Evolutionary conservation across 1,140 invertebrate genomes (phyloP).

Genomic region (Drosophila guanche): DNA sequence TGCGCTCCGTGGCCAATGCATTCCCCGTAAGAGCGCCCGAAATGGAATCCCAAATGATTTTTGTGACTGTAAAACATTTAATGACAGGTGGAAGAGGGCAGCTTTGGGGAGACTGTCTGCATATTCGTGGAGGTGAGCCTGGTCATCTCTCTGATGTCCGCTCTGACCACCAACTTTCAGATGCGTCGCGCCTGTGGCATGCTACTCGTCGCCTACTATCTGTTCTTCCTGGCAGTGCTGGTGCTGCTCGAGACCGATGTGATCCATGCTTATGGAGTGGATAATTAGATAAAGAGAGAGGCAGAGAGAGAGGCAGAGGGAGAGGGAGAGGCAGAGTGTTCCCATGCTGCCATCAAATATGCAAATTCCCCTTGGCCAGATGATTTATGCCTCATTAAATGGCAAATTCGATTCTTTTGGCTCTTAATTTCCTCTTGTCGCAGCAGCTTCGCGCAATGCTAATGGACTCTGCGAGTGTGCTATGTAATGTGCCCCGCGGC

Average conservation of each 20-base stretch:
- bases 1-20: no score
- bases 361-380: slow-evolving; percentile 13
- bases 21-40: background rate
- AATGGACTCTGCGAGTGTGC: slow-evolving; percentile 31
- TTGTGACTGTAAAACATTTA: no score
- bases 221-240: background rate
- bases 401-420: slow-evolving; percentile 30
- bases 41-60: background rate
- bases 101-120: slow-evolving; percentile 19
- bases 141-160: slow-evolving; percentile 10
- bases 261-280: slow-evolving; percentile 17
- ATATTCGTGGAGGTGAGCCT: slow-evolving; percentile 30
- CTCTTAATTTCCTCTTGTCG: slow-evolving; percentile 24
- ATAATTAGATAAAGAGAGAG: background rate
- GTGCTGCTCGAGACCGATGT: slow-evolving; percentile 13
- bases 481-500: slow-evolving; percentile 31
- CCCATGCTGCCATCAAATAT: slow-evolving; percentile 9
- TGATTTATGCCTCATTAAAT: slow-evolving; percentile 48
- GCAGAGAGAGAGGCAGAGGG: no score
- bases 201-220: slow-evolving; percentile 22
- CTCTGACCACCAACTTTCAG: slow-evolving; percentile 25
- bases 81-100: background rate
- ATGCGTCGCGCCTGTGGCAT: slow-evolving; percentile 25
- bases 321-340: no score
- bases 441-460: slow-evolving; percentile 17